phyloP scores from a whole-genome alignment of 2,888 invertebrate species.

The Pegoplata infirma region DNA sequence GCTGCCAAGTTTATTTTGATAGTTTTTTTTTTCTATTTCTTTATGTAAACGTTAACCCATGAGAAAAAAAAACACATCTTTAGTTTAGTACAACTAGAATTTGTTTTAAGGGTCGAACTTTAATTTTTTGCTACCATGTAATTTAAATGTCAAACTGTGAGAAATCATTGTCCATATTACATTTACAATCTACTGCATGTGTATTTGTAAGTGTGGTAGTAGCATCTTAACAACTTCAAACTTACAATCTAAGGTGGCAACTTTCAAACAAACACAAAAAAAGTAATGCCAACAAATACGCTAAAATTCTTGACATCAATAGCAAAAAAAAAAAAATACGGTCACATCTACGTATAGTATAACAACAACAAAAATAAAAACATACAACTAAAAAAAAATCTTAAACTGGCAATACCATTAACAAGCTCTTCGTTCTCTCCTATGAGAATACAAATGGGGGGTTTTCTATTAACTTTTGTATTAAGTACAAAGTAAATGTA shows the following conservation, averaged over 20 bases:
- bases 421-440: not conserved
- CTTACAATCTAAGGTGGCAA: constrained; percentile 27
- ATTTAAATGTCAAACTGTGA: too few relatives aligned
- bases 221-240: not conserved
- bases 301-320: constrained; percentile 41
- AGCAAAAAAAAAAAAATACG: constrained; percentile 17
- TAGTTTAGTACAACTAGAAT: too few relatives aligned
- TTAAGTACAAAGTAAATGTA: constrained; percentile 64
- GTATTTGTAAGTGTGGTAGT: too few relatives aligned
- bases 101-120: too few relatives aligned
- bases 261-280: not conserved
- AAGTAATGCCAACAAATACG: constrained; percentile 10
- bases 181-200: too few relatives aligned
- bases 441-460: not conserved
- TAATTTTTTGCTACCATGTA: too few relatives aligned
- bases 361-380: not conserved
- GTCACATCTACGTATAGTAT: constrained; percentile 29
- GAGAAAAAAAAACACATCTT: too few relatives aligned
- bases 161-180: too few relatives aligned
- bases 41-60: too few relatives aligned
- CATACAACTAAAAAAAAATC: not conserved
- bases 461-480: constrained; percentile 12
- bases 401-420: constrained; percentile 48
- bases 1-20: too few relatives aligned
- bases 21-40: too few relatives aligned